phyloP scores from a whole-genome alignment of 2,888 invertebrate genomes.

The Netelia inedita region DNA sequence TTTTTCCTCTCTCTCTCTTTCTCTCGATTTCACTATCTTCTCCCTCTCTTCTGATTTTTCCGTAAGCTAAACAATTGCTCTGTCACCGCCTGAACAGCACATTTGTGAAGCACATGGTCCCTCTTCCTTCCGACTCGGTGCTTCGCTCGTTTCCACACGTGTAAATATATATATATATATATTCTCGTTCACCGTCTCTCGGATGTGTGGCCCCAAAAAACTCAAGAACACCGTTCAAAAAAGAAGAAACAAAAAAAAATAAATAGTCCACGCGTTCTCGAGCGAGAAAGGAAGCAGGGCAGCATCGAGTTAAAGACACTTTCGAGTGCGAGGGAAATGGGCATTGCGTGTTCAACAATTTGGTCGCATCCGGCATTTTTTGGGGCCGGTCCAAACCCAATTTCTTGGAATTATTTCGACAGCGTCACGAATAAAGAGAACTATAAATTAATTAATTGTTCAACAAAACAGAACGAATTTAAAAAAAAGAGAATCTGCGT shows the following conservation, averaged over 20 bases:
- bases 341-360: conserved; percentile 8
- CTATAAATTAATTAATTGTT: background rate
- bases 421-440: conserved; percentile 1
- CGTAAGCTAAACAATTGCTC: conserved; percentile 38
- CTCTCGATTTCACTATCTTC: background rate
- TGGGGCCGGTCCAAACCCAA: background rate
- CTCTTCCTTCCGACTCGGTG: conserved; percentile 31
- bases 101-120: conserved; percentile 53
- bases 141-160: background rate
- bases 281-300: conserved; percentile 30
- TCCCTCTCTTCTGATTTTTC: conserved; percentile 8
- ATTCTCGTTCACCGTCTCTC: background rate
- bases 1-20: background rate
- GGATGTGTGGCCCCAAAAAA: conserved; percentile 28
- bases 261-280: conserved; percentile 26
- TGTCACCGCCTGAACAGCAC: conserved; percentile 26
- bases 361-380: background rate
- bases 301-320: conserved; percentile 11
- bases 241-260: conserved; percentile 28
- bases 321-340: conserved; percentile 18
- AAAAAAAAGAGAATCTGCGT: no score
- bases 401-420: background rate
- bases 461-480: conserved; percentile 5
- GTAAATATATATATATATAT: conserved; percentile 5
- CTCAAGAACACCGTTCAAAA: conserved; percentile 31